Base-by-base conservation (phyloP, 2,888 invertebrate genomes). In the Myathropa florea region DNA sequence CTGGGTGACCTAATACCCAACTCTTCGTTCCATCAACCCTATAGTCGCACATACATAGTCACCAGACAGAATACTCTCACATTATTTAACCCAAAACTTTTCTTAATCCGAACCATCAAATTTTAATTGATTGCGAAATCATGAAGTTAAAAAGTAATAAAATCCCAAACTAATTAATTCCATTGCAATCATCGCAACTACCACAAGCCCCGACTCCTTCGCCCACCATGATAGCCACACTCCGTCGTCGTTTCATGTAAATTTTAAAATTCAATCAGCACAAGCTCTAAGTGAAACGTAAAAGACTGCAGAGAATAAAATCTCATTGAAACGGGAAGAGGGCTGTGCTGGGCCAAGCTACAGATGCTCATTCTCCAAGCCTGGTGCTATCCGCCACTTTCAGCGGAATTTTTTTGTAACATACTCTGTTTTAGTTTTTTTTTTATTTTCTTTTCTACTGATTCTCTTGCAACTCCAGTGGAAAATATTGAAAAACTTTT, bases 191-290 rank as follows among this genome's bases (percentile, higher is more conserved):
- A 86, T 83, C 86, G 86, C 83, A 83, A 86, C 86, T 86, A 75
- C 86, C 86, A 65, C 86, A 86, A 83, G 82, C 85, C 76, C 46
- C 46, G 18, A 18, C 73, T 55, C 30, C 75, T 71, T 21, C 65
- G 70, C 60, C 73, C 61, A 23, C 53, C 75, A 75, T 63, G 46
- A 46, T 18, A 18, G 18, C 61, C 67, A 2, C 61, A 68, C 72
- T 59, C 24, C 30, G 24, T 57, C 24, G 65, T 53, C 80, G 59
- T 78, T 86, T 79, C 86, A 86, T 86, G 86, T 83, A 86, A 86
- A 86, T 86, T 86, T 86, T 55, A 86, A 86, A 86, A 86, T 83
- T 86, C 86, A 86, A 86, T 86, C 86, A 86, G 86, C 86, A 83
- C 86, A 86, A 86, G 46, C 83, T 86, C 86, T 76, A 83, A 79